Conservation (phyloP, 2,888 invertebrate species). For the Plagiodera versicolora region DNA sequence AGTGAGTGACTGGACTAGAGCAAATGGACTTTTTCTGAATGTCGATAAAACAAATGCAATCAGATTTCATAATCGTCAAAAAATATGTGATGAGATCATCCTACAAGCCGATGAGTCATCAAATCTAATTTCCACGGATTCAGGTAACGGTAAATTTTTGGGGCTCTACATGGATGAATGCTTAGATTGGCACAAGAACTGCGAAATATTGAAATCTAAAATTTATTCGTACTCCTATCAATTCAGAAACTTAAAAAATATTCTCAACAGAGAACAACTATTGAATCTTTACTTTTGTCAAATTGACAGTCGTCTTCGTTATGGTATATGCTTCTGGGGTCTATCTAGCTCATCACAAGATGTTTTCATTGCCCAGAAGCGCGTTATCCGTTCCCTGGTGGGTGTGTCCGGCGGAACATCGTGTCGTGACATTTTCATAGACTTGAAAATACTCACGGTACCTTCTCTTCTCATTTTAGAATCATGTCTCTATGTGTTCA, state of each 20-base stretch:
- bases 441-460: slow-evolving; percentile 4
- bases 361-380: slow-evolving; percentile 9
- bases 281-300: slow-evolving; percentile 3
- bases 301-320: slow-evolving; percentile 2
- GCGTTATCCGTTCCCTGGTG: slow-evolving; percentile 9
- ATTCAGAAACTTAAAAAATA: not conserved
- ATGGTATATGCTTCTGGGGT: slow-evolving; percentile 7
- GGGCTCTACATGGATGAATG: not conserved
- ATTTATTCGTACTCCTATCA: no score
- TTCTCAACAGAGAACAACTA: slow-evolving; percentile 1
- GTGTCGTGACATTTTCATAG: slow-evolving; percentile 8
- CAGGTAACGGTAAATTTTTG: not conserved
- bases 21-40: slow-evolving; percentile 5
- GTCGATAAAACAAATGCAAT: not conserved
- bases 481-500: not conserved
- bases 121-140: not conserved
- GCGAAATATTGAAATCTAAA: slow-evolving; percentile 4
- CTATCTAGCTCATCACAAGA: slow-evolving; percentile 1
- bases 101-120: no score
- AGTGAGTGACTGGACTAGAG: slow-evolving; percentile 6
- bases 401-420: slow-evolving; percentile 5
- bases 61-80: not conserved
- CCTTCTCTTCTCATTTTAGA: not conserved
- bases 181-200: slow-evolving; percentile 1
- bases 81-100: not conserved